phyloP scores from a whole-genome alignment of 2,888 invertebrate species.

The Spatulosminthurus flaviceps region DNA sequence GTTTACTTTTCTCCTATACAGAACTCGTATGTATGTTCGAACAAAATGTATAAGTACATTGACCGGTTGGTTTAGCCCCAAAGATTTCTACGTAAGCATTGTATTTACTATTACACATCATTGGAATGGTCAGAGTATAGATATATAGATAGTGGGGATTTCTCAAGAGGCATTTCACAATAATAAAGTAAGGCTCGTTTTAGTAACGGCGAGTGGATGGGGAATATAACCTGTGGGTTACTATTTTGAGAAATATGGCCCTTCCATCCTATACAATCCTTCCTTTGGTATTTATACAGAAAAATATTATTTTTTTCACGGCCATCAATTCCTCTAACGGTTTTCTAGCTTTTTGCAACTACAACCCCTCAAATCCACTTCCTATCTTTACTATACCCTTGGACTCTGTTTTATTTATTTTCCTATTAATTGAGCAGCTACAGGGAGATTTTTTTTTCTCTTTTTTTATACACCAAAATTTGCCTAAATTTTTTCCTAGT shows the following conservation, averaged over 20 bases:
- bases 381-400: too few relatives aligned
- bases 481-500: too few relatives aligned
- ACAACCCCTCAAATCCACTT: too few relatives aligned
- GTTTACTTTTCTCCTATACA: background rate
- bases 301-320: background rate
- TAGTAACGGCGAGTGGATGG: background rate
- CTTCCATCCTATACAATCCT: background rate
- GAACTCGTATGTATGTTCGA: too few relatives aligned
- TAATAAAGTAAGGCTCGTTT: background rate
- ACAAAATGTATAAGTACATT: slow-evolving; percentile 4
- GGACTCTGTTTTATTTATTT: background rate
- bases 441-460: too few relatives aligned
- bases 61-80: slow-evolving; percentile 3
- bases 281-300: background rate
- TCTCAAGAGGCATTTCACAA: slow-evolving; percentile 7
- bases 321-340: background rate
- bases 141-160: background rate
- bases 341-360: background rate
- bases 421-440: background rate
- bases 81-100: background rate
- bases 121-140: background rate
- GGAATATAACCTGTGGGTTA: slow-evolving; percentile 1
- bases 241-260: slow-evolving; percentile 9
- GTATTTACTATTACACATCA: background rate
- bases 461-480: too few relatives aligned